Evolutionary conservation across 2,113 vertebrate species (phyloP).

Genomic region (Aythya baeri): DNA sequence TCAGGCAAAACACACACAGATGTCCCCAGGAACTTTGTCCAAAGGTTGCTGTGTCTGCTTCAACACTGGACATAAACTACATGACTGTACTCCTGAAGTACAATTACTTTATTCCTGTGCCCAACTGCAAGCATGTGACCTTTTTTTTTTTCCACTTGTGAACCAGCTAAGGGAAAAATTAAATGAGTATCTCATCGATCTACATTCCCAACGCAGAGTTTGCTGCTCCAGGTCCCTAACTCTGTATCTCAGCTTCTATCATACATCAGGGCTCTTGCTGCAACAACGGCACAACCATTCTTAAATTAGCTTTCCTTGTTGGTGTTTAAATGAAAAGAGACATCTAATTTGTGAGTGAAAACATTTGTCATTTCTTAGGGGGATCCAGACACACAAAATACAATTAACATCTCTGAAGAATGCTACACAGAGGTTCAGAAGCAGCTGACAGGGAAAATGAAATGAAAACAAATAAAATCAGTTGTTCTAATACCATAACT

Average conservation of each 20-base stretch:
- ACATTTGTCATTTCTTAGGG: constrained; percentile 65
- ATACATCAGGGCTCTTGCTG: constrained; percentile 5
- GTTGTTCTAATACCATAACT: constrained; percentile 66
- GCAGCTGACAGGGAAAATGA: constrained; percentile 68
- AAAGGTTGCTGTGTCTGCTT: not conserved
- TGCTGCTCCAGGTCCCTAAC: constrained; percentile 22
- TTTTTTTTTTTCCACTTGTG: not conserved
- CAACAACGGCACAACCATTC: not conserved
- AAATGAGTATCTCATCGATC: not conserved
- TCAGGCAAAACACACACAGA: not conserved
- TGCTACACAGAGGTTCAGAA: constrained; percentile 22
- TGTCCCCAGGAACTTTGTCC: not conserved
- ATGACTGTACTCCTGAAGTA: not conserved
- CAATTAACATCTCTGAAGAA: constrained; percentile 65
- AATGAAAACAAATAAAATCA: constrained; percentile 75
- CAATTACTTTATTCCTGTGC: not conserved
- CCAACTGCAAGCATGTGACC: not conserved
- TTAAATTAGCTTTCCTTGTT: constrained; percentile 64
- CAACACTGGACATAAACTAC: not conserved
- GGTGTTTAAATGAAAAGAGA: constrained; percentile 73
- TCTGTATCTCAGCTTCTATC: constrained; percentile 50
- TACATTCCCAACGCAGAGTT: not conserved
- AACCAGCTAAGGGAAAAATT: constrained; percentile 35
- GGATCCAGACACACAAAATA: constrained; percentile 59
- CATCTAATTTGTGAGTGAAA: constrained; percentile 72